Percentiles rank a stretch among this genome's conserved stretches.
These are phyloP conservation scores for Lithobates sylvaticus DNA, from an alignment of 2,797 vertebrate species.

Conservation along the genomic window DNA sequence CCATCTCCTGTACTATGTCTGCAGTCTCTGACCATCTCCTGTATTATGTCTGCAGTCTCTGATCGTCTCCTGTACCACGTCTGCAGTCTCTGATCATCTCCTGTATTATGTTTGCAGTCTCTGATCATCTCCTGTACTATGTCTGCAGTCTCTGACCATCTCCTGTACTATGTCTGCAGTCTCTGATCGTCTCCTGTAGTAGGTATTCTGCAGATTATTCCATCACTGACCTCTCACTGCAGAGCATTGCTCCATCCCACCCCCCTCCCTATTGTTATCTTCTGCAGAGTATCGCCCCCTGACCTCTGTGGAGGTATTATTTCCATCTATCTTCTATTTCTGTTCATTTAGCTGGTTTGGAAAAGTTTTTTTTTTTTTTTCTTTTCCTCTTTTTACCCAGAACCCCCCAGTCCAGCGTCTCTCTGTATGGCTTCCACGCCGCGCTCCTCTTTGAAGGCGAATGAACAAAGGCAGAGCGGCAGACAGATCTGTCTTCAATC, in stretches of 20 bases:
- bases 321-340: background rate
- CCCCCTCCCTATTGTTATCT: background rate
- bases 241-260: background rate
- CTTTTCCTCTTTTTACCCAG: slow-evolving; percentile 12
- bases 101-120: too few relatives aligned
- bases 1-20: too few relatives aligned
- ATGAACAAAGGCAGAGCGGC: slow-evolving; percentile 48
- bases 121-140: too few relatives aligned
- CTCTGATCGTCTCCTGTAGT: too few relatives aligned
- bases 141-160: too few relatives aligned
- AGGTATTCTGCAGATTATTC: background rate
- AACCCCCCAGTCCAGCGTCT: slow-evolving; percentile 24
- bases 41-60: too few relatives aligned
- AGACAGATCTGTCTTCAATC: slow-evolving; percentile 53
- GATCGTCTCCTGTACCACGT: too few relatives aligned
- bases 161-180: too few relatives aligned
- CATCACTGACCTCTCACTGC: background rate
- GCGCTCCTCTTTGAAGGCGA: slow-evolving; percentile 46
- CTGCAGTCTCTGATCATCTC: too few relatives aligned
- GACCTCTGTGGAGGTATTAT: too few relatives aligned
- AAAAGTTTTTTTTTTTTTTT: background rate
- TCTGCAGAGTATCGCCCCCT: background rate
- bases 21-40: too few relatives aligned
- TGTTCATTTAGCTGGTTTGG: slow-evolving; percentile 19
- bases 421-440: background rate